A percentile compares a stretch with the other conserved stretches of the same genome.
phyloP scores from a whole-genome alignment of 2,797 vertebrate genomes.

The Catostomus latipinnis region DNA sequence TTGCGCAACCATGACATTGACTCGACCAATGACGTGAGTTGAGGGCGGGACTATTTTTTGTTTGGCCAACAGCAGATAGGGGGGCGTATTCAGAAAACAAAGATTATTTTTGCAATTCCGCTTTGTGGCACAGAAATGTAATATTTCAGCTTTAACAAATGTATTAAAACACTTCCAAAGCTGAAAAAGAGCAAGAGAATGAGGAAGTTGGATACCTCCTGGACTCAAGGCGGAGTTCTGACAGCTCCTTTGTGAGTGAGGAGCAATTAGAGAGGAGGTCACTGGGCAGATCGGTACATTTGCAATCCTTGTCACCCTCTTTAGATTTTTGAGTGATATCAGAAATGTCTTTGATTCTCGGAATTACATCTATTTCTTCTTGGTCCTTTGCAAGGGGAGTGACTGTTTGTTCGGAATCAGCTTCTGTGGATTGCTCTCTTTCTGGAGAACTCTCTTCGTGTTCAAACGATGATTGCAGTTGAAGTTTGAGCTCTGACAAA shows the following conservation, averaged over 20 bases:
- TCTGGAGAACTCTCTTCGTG: constrained; percentile 61
- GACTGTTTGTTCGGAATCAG: constrained; percentile 54
- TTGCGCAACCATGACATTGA: no score
- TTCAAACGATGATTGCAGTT: constrained; percentile 80
- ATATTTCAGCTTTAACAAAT: no score
- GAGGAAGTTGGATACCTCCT: constrained; percentile 70
- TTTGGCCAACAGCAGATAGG: no score
- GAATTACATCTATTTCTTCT: constrained; percentile 5
- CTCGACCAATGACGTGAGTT: no score
- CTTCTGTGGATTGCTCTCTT: constrained; percentile 52
- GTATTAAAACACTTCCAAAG: neutral
- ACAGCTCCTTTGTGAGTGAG: constrained; percentile 74
- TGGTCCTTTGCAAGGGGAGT: constrained; percentile 37
- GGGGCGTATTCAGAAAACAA: no score
- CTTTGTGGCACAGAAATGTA: no score
- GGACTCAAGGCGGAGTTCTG: constrained; percentile 78
- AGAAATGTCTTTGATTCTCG: no score
- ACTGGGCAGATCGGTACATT: neutral
- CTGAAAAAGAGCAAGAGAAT: no score
- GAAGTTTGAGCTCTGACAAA: constrained; percentile 78
- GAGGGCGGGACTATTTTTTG: no score
- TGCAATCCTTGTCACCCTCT: neutral
- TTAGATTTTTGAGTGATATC: neutral
- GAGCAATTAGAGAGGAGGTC: constrained; percentile 47
- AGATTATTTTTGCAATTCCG: no score